These are phyloP conservation scores for Phlogophora meticulosa DNA, from an alignment of 2,888 invertebrate genomes.

Conservation along the genomic window DNA sequence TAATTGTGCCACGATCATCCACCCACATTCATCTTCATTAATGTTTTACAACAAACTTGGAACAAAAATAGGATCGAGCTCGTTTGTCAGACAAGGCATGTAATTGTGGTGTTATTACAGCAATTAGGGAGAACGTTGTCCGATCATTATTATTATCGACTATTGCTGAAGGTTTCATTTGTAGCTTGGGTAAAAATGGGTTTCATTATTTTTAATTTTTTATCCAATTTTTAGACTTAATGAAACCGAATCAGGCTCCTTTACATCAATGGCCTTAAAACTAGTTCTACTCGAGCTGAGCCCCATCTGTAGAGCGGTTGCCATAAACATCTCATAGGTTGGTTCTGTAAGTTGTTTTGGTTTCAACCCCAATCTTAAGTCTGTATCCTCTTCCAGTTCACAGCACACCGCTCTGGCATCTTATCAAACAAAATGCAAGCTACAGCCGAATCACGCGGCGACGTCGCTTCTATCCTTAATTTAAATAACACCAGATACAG, in stretches of 20 bases:
- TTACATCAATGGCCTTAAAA: no score
- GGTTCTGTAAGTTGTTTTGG: not conserved
- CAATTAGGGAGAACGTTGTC: conserved; percentile 14
- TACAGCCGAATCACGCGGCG: conserved; percentile 19
- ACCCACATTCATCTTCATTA: conserved; percentile 68
- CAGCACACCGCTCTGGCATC: not conserved
- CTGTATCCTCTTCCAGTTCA: conserved; percentile 4
- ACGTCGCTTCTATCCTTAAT: conserved; percentile 47
- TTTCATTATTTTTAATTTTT: not conserved
- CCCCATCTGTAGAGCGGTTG: not conserved
- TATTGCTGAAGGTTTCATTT: not conserved
- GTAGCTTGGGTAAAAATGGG: not conserved
- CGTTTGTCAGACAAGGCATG: conserved; percentile 16
- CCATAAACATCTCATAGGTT: no score
- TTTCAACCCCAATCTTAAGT: conserved; percentile 3
- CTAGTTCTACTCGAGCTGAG: no score
- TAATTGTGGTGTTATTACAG: conserved; percentile 46
- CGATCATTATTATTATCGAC: conserved; percentile 31
- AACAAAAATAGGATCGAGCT: conserved; percentile 47
- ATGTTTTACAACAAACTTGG: conserved; percentile 58
- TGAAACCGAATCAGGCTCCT: no score
- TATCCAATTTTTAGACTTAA: not conserved
- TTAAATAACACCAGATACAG: conserved; percentile 62
- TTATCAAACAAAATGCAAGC: conserved; percentile 52
- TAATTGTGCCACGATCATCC: conserved; percentile 66